phyloP scores from a whole-genome alignment of 1,140 invertebrate genomes.

The Megalonaias nervosa region DNA sequence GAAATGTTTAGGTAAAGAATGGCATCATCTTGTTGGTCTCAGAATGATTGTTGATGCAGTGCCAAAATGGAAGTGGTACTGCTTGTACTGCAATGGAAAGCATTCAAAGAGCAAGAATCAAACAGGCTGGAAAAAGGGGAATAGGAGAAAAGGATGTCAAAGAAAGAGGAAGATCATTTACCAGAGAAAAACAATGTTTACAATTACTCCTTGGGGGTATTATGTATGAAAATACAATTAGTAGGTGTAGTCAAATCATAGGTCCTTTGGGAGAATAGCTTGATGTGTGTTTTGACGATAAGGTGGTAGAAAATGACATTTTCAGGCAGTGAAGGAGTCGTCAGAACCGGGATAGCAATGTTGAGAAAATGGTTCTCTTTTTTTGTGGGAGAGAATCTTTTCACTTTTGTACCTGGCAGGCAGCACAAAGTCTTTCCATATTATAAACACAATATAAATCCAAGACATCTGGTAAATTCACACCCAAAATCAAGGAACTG shows the following conservation, averaged over 20 bases:
- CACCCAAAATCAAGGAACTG: no score
- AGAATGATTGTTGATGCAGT: no score
- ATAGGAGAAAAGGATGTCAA: constrained; percentile 29
- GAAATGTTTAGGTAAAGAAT: constrained; percentile 26
- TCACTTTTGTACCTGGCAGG: no score
- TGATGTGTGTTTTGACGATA: constrained; percentile 25
- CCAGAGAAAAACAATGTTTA: background rate
- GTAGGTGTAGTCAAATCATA: constrained; percentile 16
- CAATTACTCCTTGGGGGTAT: background rate
- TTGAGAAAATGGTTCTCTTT: background rate
- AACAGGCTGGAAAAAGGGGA: constrained; percentile 32
- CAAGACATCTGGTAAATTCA: no score
- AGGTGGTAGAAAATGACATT: constrained; percentile 34
- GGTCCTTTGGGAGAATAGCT: constrained; percentile 33
- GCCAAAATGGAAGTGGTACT: no score
- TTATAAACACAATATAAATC: no score
- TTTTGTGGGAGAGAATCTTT: no score
- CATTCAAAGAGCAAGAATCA: no score
- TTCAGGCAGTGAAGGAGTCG: constrained; percentile 27
- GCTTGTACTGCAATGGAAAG: no score
- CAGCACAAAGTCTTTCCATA: no score
- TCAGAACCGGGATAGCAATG: constrained; percentile 3
- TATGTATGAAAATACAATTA: no score
- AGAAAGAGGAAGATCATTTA: constrained; percentile 40
- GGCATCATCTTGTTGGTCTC: no score